phyloP scores from a whole-genome alignment of 2,888 invertebrate species.

The Drosophila ochracea region DNA sequence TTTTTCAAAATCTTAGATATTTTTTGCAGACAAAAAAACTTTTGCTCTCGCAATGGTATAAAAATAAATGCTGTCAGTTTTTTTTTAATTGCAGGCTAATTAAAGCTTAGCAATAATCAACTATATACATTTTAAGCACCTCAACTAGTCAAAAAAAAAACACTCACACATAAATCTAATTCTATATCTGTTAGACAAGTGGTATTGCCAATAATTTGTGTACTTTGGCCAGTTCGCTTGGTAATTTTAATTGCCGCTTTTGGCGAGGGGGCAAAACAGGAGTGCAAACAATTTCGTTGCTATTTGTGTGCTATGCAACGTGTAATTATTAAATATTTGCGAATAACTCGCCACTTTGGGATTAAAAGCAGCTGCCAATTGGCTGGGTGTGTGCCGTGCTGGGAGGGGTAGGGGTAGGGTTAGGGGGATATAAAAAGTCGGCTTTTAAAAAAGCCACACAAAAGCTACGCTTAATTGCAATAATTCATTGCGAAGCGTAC shows the following conservation, averaged over 20 bases:
- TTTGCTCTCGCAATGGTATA: neutral
- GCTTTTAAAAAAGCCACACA: slow-evolving; percentile 71
- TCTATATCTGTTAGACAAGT: slow-evolving; percentile 1
- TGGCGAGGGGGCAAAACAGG: slow-evolving; percentile 14
- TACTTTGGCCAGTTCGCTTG: slow-evolving; percentile 37
- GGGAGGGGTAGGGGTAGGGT: rapidly evolving
- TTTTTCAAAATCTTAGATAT: neutral
- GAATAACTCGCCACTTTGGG: slow-evolving; percentile 64
- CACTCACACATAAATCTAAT: slow-evolving; percentile 22
- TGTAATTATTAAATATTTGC: slow-evolving; percentile 72
- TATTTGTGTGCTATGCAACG: slow-evolving; percentile 22
- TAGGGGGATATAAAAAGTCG: slow-evolving; percentile 41
- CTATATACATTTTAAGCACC: neutral
- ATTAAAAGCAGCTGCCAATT: slow-evolving; percentile 53
- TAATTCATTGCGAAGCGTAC: slow-evolving; percentile 69
- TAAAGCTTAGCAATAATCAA: slow-evolving; percentile 26
- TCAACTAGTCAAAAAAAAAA: slow-evolving; percentile 9
- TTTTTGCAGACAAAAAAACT: neutral
- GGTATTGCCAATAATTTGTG: slow-evolving; percentile 10
- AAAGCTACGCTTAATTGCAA: slow-evolving; percentile 76
- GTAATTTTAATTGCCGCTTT: slow-evolving; percentile 43
- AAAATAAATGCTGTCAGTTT: neutral
- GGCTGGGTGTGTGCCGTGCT: neutral
- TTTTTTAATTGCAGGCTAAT: slow-evolving; percentile 32
- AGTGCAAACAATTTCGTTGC: slow-evolving; percentile 43